Evolutionary conservation across 2,113 vertebrate genomes (phyloP), one percentile per base, ranked within the genome.

Genomic region (Falco punctatus): DNA sequence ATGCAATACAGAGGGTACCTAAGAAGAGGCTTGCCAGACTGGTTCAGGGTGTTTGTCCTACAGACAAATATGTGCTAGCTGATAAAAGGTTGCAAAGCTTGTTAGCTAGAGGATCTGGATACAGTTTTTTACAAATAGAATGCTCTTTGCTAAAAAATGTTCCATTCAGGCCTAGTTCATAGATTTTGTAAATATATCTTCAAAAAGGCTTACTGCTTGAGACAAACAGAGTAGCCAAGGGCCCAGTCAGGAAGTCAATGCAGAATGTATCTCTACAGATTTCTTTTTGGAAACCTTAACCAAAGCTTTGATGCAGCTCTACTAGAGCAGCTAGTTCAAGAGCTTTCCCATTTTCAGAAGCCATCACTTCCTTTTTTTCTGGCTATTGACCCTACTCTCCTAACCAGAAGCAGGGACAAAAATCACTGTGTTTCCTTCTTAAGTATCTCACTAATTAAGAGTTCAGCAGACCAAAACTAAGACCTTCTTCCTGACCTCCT

Each of bases 211-310:
- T 77, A 40, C 57, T 51, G 19, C 21, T 73, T 49, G 35, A 58
- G 16, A 86, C 28, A 80, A 69, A 54, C 7, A 23, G 33, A 26
- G 9, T 13, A 66, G 6, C 10, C 10, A 54, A 81, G 15, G 62
- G 4, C 6, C 19, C 32, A 38, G 12, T 0, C 6, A 8, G 49
- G 40, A 86, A 82, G 5, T 14, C 44, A 54, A 32, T 0, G 1
- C 27, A 73, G 19, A 84, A 42, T 13, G 5, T n/a, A 30, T 21
- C 15, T 80, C 24, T 64, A 19, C 32, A 59, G 38, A 75, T 49
- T 88, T 65, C 15, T 79, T 33, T 71, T 15, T 51, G n/a, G 48
- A 90, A 92, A 35, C 8, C 20, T 67, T 71, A 73, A 61, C 17
- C 20, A 71, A 66, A 77, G n/a, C 18, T 84, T 92, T 75, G 40